Conservation (phyloP, 2,113 vertebrate genomes). For the Scalopus aquaticus region DNA sequence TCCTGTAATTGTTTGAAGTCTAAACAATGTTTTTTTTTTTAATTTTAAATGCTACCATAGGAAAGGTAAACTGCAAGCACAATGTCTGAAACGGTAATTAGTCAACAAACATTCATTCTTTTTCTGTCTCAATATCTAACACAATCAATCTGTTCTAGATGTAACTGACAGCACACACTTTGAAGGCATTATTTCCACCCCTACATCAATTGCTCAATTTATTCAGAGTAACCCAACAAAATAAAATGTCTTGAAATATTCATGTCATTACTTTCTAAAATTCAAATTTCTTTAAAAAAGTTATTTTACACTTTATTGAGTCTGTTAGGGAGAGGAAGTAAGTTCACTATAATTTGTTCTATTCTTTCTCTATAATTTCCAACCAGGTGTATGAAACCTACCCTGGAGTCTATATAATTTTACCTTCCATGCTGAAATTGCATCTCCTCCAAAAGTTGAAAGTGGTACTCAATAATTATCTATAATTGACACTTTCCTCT, state of each 20-base stretch:
- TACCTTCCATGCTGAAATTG: conserved; percentile 34
- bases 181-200: neutral
- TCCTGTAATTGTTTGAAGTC: neutral
- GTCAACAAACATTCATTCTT: neutral
- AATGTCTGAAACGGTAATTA: neutral
- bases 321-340: neutral
- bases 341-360: neutral
- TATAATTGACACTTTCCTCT: neutral
- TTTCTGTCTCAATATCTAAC: neutral
- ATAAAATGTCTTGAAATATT: neutral
- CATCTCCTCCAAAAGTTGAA: conserved; percentile 15
- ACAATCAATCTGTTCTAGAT: neutral
- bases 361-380: conserved; percentile 19
- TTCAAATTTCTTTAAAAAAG: neutral
- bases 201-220: neutral
- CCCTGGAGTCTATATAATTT: neutral
- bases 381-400: neutral
- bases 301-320: neutral
- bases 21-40: neutral
- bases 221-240: conserved; percentile 23
- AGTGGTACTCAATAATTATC: conserved; percentile 5
- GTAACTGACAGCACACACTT: neutral
- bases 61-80: neutral
- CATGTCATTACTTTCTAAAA: neutral
- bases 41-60: neutral